Evolutionary conservation across 2,888 invertebrate species (phyloP).

Genomic region (Ichneumoninae sp.): DNA sequence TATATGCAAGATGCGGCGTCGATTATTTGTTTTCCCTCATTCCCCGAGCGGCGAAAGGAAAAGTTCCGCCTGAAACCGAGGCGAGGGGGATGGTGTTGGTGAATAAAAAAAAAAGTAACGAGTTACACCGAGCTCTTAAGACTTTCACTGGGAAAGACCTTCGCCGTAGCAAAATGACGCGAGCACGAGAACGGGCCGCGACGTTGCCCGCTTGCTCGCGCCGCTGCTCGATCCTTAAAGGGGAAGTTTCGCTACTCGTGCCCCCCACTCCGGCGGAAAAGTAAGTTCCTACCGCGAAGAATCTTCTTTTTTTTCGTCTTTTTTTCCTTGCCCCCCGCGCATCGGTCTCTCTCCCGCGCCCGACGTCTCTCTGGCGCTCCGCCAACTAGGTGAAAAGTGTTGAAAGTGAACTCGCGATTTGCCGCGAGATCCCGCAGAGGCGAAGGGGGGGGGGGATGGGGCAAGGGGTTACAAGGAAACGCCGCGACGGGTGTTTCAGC

Average conservation of each 20-base stretch:
- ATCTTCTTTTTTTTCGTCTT: conserved; percentile 56
- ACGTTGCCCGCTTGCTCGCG: conserved; percentile 53
- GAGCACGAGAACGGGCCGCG: conserved; percentile 45
- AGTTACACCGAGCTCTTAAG: conserved; percentile 70
- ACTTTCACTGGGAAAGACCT: conserved; percentile 70
- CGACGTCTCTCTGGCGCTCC: conserved; percentile 73
- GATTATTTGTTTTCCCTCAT: conserved; percentile 51
- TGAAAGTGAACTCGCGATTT: conserved; percentile 83
- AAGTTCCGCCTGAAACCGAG: conserved; percentile 67
- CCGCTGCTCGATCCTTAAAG: conserved; percentile 78
- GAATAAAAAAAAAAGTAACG: conserved; percentile 64
- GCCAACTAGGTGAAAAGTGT: conserved; percentile 84
- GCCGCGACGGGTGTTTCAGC: conserved; percentile 40
- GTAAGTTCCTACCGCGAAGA: conserved; percentile 77
- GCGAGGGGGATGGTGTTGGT: conserved; percentile 33
- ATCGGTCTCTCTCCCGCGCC: conserved; percentile 41
- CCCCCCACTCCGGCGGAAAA: conserved; percentile 69
- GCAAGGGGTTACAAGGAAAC: conserved; percentile 55
- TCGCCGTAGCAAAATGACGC: conserved; percentile 66
- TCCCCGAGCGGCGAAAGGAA: conserved; percentile 58
- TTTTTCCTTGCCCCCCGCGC: conserved; percentile 36
- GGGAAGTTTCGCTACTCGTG: conserved; percentile 80
- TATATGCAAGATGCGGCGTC: conserved; percentile 6
- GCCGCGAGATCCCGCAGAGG: conserved; percentile 70
- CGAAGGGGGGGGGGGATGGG: conserved; percentile 64